Evolutionary conservation across 1,140 invertebrate species (phyloP), one percentile per base, ranked within the genome.

Genomic region (Augochlora pura): DNA sequence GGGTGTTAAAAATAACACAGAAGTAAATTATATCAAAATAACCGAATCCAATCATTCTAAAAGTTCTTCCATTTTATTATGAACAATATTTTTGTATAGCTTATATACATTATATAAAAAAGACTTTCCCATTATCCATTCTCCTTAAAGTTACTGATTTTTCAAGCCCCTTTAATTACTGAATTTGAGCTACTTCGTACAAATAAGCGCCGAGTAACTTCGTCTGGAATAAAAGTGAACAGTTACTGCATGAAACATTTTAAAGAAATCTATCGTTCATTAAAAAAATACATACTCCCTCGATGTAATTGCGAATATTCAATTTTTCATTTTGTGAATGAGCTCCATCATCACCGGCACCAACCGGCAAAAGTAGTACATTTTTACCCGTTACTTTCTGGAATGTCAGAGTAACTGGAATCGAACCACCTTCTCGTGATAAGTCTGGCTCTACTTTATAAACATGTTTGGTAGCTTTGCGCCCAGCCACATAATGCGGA

Each of bases 261-360:
- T 12, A 25, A 16, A 64, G 27, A 77, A 42, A 60, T 66, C 52
- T 32, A 63, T 27, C 64, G 2, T 32, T 14, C n/a, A 39, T 23
- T 42, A 39, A 77, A 52, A 74, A 64, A 10, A 70, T 84, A 94
- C 96, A 95, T 94, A 99, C 98, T 80, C 98, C 98, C 93, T 98
- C 95, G 85, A 99, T 98, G 88, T 99, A 99, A 93, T 99, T 99
- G 68, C 94, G 94, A 73, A 97, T 93, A 93, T 99, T 96, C 83
- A 99, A 95, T 92, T 99, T 99, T 92, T 99, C 99, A 94, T 99
- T 99, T 93, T 99, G 99, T 1, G 98, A 99, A 94, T 99, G 99
- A 77, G 98, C 98, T 80, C 98, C 98, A 94, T 99, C 99, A 92
- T 99, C 98, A 76, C 96, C 96, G 82, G 96, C 95, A 66, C 99